Percentiles rank a stretch among this genome's conserved stretches.
phyloP scores from a whole-genome alignment of 2,888 invertebrate species.

The Neelides folsomi region DNA sequence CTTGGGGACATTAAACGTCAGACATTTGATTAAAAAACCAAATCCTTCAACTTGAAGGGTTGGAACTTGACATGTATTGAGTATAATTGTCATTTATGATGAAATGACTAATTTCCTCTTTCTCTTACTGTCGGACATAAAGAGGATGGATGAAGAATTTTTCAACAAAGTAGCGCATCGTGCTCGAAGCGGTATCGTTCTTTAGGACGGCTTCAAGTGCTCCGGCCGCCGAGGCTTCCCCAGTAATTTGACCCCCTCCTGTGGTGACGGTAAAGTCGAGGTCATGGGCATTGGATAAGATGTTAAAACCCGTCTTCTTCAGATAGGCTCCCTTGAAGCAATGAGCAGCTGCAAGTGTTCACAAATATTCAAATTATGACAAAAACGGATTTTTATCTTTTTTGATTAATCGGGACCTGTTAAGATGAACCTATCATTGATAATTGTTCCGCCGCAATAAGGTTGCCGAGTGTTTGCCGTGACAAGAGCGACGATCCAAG shows the following conservation, averaged over 20 bases:
- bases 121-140: slow-evolving; percentile 18
- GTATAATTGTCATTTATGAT: neutral
- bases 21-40: neutral
- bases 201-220: neutral
- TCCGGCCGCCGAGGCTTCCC: slow-evolving; percentile 1
- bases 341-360: slow-evolving; percentile 19
- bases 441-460: slow-evolving; percentile 23
- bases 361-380: neutral
- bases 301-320: slow-evolving; percentile 18
- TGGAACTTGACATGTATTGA: neutral
- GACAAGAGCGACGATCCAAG: slow-evolving; percentile 24
- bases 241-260: slow-evolving; percentile 6
- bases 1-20: neutral
- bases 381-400: neutral
- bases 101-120: neutral
- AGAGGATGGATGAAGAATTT: slow-evolving; percentile 25
- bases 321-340: slow-evolving; percentile 24
- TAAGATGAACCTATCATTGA: slow-evolving; percentile 12
- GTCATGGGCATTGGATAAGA: slow-evolving; percentile 18
- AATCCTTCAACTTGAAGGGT: neutral
- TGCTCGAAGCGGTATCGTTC: neutral
- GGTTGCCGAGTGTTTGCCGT: slow-evolving; percentile 21
- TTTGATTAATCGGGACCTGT: slow-evolving; percentile 1
- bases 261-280: slow-evolving; percentile 16
- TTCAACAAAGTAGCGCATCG: slow-evolving; percentile 16